Conservation (phyloP, 2,113 vertebrate species). For the Nycticryphes semicollaris region DNA sequence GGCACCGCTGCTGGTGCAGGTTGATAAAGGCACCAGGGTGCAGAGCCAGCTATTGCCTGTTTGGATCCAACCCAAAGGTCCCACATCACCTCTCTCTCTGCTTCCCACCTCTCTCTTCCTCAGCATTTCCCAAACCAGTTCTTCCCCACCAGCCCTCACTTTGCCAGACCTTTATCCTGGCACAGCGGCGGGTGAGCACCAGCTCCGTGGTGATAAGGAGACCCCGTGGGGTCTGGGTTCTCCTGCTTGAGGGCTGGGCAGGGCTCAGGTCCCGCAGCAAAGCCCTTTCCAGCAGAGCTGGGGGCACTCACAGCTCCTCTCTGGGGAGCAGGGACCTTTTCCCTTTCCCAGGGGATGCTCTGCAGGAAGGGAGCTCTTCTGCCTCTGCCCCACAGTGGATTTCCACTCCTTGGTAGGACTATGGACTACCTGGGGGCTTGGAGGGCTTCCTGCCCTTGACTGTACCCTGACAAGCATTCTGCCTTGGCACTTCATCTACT, state of each 20-base stretch:
- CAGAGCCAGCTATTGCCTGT: background rate
- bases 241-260: background rate
- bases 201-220: rapidly evolving
- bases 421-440: no score
- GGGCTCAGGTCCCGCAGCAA: background rate
- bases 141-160: background rate
- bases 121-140: background rate
- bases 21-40: background rate
- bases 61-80: background rate
- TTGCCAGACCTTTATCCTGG: background rate
- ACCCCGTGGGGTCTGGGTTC: background rate
- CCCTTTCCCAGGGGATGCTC: background rate
- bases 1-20: background rate
- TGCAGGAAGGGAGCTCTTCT: background rate
- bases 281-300: background rate
- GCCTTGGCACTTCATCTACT: background rate
- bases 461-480: background rate
- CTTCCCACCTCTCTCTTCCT: background rate
- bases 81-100: background rate
- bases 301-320: background rate
- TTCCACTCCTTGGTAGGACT: no score
- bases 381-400: rapidly evolving
- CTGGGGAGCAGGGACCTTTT: background rate
- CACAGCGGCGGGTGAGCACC: rapidly evolving
- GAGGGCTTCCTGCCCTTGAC: background rate